Base-by-base conservation (phyloP, 2,888 invertebrate genomes). In the Cryptocheilus praepositus region DNA sequence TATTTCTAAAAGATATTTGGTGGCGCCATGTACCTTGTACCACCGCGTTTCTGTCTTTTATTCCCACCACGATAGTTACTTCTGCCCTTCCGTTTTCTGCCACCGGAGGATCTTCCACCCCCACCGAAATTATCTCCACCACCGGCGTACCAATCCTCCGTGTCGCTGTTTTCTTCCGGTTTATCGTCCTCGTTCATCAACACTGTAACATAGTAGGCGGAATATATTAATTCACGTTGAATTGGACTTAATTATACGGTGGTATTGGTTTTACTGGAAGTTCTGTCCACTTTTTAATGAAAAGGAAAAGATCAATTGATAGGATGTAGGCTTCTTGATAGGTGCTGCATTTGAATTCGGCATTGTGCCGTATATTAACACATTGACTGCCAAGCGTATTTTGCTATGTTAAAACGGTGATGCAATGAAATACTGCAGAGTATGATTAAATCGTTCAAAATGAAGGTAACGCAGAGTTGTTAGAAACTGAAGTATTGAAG, bases 121-220 rank as follows among this genome's bases (percentile, higher is more conserved):
- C 46, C 66, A n/a, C 71, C 73, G 19, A 76, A 51, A 80, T 81
- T 84, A 11, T 58, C 56, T 16, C 62, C 65, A 18, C 55, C 52
- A 11, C 71, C 64, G 18, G 77, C 70, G 4, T 68, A 63, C 2
- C 60, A 59, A n/a, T n/a, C n/a, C n/a, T n/a, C n/a, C 43, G 66
- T 58, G 0, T 71, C 58, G 11, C 28, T 76, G 46, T 86, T 88
- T 51, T 77, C 61, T 89, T 89, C 56, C 89, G 90, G 66, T 90
- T 89, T 25, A 16, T 69, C 15, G 11, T 65, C 55, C 22, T 70
- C 65, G 11, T 54, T 70, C 57, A 74, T 13, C 53, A 80, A 44
- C 57, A 61, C 77, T 79, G 5, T 89, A 84, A 15, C 89, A 81
- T 54, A 90, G 89, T 89, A 81, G 3, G 60, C 19, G 59, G 54